Evolutionary conservation across 2,888 invertebrate genomes (phyloP).

Genomic region (Sinelater perroti): DNA sequence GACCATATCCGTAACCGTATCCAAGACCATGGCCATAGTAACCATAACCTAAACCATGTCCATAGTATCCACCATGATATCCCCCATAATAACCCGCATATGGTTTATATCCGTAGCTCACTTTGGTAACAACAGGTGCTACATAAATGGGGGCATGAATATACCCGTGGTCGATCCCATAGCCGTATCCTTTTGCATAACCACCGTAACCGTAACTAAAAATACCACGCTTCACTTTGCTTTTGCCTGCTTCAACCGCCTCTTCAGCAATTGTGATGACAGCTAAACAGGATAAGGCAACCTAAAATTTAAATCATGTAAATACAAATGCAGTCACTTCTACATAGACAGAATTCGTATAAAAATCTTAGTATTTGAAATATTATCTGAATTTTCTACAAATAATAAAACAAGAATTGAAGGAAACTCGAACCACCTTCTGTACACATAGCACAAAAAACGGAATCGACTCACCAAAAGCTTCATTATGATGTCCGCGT

Average conservation of each 20-base stretch:
- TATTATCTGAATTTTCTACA: background rate
- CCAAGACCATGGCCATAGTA: constrained; percentile 37
- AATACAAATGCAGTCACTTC: background rate
- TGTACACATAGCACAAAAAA: constrained; percentile 15
- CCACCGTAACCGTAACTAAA: constrained; percentile 43
- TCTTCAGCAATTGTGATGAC: constrained; percentile 38
- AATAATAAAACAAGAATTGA: background rate
- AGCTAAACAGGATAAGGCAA: constrained; percentile 32
- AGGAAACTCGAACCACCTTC: background rate
- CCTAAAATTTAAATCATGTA: constrained; percentile 28
- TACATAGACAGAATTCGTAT: background rate
- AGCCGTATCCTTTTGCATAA: constrained; percentile 40
- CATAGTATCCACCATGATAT: constrained; percentile 31
- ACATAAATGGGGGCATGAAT: constrained; percentile 32
- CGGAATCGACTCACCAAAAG: constrained; percentile 44
- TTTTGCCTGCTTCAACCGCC: constrained; percentile 45
- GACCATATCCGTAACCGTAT: constrained; percentile 15
- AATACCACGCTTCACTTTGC: constrained; percentile 51
- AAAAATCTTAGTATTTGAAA: too few species aligned
- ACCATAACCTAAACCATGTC: constrained; percentile 41
- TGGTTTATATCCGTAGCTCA: constrained; percentile 28
- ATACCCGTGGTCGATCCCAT: constrained; percentile 32
- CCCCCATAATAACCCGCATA: constrained; percentile 22
- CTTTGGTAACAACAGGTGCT: constrained; percentile 33
- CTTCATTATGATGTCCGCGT: constrained; percentile 43